Conservation (phyloP, 2,113 vertebrate species). For the Rhabdomys dilectus region DNA sequence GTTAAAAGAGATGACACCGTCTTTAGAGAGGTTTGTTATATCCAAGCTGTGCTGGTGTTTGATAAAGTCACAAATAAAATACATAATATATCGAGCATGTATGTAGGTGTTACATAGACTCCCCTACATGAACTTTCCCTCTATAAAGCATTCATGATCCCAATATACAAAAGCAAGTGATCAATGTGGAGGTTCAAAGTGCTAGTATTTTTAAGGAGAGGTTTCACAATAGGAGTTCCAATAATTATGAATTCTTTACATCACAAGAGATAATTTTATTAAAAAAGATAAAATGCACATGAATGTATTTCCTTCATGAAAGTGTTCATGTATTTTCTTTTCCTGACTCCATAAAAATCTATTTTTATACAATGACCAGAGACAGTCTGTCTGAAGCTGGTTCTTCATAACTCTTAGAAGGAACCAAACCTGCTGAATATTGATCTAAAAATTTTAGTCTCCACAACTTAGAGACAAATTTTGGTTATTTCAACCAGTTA, state of each 20-base stretch:
- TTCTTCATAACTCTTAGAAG: neutral
- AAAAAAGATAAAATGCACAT: neutral
- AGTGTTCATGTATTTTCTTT: neutral
- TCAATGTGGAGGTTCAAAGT: neutral
- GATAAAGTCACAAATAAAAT: neutral
- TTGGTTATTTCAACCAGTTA: neutral
- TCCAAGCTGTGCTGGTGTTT: neutral
- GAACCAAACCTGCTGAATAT: neutral
- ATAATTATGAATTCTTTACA: neutral
- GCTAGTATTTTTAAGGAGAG: neutral
- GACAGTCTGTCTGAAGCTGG: neutral
- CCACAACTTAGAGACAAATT: neutral
- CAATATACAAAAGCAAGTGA: neutral
- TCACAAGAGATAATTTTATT: neutral
- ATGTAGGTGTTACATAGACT: neutral
- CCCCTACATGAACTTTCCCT: neutral
- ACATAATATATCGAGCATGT: neutral
- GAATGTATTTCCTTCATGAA: neutral
- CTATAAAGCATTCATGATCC: neutral
- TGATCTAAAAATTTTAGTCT: neutral
- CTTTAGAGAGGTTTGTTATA: neutral
- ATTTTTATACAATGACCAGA: neutral
- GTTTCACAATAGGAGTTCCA: neutral
- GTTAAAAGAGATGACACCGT: neutral
- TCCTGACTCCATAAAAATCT: neutral